Percentiles rank a stretch among this genome's conserved stretches.
Evolutionary conservation across 92 coral and sea anemone species (phyloP).

Genomic region (Blastomussa wellsi): DNA sequence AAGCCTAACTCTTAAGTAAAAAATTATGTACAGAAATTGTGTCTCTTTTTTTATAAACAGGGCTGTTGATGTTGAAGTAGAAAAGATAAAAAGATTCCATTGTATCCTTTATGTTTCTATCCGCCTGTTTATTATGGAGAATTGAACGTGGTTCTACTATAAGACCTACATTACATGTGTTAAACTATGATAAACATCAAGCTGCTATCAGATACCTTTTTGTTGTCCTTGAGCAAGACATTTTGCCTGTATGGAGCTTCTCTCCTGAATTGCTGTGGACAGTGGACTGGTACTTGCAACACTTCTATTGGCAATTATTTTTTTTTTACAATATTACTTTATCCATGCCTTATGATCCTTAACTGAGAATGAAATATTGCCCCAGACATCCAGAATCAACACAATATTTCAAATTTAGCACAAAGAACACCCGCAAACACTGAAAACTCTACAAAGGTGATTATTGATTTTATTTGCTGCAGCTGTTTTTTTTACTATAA

Average conservation of each 20-base stretch:
- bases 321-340: background rate
- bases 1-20: no score
- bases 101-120: slow-evolving; percentile 60
- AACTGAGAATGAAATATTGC: background rate
- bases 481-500: background rate
- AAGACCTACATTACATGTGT: no score
- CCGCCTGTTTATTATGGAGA: background rate
- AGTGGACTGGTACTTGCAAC: no score
- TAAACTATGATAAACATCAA: no score
- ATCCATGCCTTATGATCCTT: slow-evolving; percentile 3
- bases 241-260: no score
- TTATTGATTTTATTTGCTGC: background rate
- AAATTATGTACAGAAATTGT: no score
- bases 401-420: background rate
- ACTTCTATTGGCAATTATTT: background rate
- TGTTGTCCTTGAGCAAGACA: no score
- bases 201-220: no score
- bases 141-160: no score
- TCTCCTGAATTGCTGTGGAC: no score
- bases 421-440: background rate
- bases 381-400: slow-evolving; percentile 27
- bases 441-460: background rate
- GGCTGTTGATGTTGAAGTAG: slow-evolving; percentile 54
- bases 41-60: slow-evolving; percentile 34
- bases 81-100: slow-evolving; percentile 66